Conservation (phyloP, 2,888 invertebrate genomes). For the Trimorus sp. region DNA sequence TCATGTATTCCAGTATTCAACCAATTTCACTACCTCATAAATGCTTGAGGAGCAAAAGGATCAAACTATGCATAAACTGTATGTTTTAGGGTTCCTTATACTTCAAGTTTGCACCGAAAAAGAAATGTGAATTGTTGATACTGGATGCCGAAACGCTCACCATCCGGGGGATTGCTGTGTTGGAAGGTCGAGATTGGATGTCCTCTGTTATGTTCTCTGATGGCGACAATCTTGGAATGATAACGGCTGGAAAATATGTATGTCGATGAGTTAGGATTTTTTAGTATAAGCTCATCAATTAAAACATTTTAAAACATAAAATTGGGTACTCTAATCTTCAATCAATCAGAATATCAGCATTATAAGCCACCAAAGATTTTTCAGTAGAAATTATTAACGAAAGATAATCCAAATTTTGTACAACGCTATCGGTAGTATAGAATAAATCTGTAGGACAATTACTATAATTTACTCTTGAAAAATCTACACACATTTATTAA, state of each 20-base stretch:
- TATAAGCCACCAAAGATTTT: too few species aligned
- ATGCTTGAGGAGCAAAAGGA: too few species aligned
- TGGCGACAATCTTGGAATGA: constrained; percentile 89
- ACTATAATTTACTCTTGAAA: too few species aligned
- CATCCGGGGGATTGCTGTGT: constrained; percentile 82
- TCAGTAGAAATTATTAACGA: too few species aligned
- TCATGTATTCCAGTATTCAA: not conserved
- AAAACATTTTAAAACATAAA: too few species aligned
- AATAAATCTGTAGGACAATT: too few species aligned
- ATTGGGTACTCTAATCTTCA: too few species aligned
- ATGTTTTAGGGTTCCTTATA: constrained; percentile 88
- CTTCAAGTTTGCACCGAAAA: constrained; percentile 85
- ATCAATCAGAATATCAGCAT: too few species aligned
- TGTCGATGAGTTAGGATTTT: constrained; percentile 70
- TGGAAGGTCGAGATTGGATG: constrained; percentile 80
- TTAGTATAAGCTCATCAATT: too few species aligned
- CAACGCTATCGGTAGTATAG: too few species aligned
- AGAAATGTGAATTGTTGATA: constrained; percentile 79
- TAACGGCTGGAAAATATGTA: constrained; percentile 91
- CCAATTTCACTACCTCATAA: too few species aligned
- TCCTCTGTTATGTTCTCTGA: constrained; percentile 87
- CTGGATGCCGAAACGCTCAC: constrained; percentile 82
- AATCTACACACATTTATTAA: not conserved
- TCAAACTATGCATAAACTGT: not conserved
- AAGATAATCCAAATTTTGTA: too few species aligned